These are phyloP conservation scores for Brachyopa scutellaris DNA, from an alignment of 2,888 invertebrate genomes.

Conservation along the genomic window DNA sequence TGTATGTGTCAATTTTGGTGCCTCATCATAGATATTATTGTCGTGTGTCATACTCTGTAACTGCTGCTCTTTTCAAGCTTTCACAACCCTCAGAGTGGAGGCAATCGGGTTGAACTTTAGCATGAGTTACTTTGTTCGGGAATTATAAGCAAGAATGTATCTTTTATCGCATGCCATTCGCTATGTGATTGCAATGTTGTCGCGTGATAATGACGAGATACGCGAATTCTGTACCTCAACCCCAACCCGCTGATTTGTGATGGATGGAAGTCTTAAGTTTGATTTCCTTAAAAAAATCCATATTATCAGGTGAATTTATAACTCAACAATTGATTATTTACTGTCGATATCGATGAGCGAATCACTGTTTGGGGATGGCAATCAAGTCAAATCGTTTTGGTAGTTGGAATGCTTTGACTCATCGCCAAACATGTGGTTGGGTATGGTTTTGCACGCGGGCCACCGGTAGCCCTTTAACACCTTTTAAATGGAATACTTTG, in stretches of 20 bases:
- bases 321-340: background rate
- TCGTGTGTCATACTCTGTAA: background rate
- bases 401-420: constrained; percentile 16
- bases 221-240: background rate
- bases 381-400: constrained; percentile 20
- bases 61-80: background rate
- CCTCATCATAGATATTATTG: constrained; percentile 30
- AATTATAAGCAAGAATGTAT: no score
- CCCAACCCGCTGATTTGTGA: background rate
- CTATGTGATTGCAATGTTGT: constrained; percentile 29
- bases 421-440: no score
- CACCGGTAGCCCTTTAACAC: no score
- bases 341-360: background rate
- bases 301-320: constrained; percentile 30
- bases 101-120: background rate
- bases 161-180: no score
- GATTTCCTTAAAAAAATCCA: constrained; percentile 39
- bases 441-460: no score
- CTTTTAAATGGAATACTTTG: no score
- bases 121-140: no score
- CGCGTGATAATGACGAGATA: constrained; percentile 40
- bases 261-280: constrained; percentile 30
- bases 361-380: background rate
- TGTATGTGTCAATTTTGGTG: constrained; percentile 50
- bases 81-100: background rate